A percentile compares a stretch with the other conserved stretches of the same genome.
Conservation (phyloP, 2,888 invertebrate genomes). For the Elegia similella region DNA sequence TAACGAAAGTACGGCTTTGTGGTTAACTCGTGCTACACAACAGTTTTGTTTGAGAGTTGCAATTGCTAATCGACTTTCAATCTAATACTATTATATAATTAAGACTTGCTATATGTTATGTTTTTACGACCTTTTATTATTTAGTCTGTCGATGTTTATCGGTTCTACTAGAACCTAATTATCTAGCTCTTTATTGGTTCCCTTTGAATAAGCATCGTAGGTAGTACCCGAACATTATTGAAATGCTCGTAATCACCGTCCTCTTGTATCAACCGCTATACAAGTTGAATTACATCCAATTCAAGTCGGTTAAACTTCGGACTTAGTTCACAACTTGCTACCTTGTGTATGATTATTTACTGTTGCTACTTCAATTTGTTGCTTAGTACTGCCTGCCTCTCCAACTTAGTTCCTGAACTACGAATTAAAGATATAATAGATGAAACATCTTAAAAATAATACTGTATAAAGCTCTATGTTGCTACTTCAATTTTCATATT, state of each 20-base stretch:
- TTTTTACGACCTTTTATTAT: no score
- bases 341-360: conserved; percentile 73
- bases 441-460: no score
- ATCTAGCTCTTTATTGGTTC: no score
- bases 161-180: no score
- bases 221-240: not conserved
- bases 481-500: no score
- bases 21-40: conserved; percentile 9
- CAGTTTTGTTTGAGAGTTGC: conserved; percentile 12
- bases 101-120: not conserved
- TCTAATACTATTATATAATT: not conserved
- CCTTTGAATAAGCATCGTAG: no score
- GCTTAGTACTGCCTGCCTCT: conserved; percentile 60
- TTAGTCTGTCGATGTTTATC: no score
- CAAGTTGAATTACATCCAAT: conserved; percentile 53
- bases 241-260: not conserved
- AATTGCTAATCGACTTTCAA: conserved; percentile 7
- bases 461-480: no score
- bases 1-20: conserved; percentile 13
- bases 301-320: conserved; percentile 53
- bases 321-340: conserved; percentile 42
- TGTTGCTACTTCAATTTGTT: conserved; percentile 65
- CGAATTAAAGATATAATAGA: no score
- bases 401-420: conserved; percentile 52
- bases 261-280: not conserved